phyloP scores from a whole-genome alignment of 2,797 vertebrate genomes.

The Neostethus bicornis region DNA sequence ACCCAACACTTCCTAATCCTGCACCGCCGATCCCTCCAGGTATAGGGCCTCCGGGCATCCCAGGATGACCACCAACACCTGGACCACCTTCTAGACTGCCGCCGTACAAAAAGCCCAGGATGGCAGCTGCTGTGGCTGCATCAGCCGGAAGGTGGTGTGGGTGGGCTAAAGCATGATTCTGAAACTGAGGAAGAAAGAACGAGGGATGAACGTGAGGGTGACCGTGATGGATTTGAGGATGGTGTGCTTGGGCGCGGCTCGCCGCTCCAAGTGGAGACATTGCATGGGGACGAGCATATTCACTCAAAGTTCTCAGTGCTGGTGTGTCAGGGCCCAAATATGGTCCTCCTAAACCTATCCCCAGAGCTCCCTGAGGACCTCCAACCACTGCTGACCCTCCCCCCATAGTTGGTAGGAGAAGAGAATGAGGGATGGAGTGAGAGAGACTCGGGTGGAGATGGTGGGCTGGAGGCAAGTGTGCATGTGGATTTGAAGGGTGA shows the following conservation, averaged over 20 bases:
- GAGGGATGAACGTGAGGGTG: conserved; percentile 81
- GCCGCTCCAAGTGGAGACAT: conserved; percentile 94
- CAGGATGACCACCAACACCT: conserved; percentile 69
- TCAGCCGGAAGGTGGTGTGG: conserved; percentile 81
- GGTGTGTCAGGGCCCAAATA: conserved; percentile 97
- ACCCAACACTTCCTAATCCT: conserved; percentile 85
- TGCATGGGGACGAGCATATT: conserved; percentile 95
- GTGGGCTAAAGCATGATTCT: conserved; percentile 78
- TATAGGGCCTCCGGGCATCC: conserved; percentile 71
- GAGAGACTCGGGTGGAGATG: conserved; percentile 78
- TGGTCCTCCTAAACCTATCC: conserved; percentile 91
- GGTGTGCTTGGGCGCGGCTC: conserved; percentile 82
- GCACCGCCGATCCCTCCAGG: conserved; percentile 76
- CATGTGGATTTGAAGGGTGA: conserved; percentile 75
- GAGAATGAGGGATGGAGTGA: conserved; percentile 80
- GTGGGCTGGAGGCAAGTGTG: conserved; percentile 76
- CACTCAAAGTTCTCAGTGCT: conserved; percentile 94
- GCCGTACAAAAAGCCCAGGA: conserved; percentile 93
- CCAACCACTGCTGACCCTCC: conserved; percentile 76
- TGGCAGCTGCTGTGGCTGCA: conserved; percentile 89
- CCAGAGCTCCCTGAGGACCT: conserved; percentile 74
- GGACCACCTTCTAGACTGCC: conserved; percentile 90
- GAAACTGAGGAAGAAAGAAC: conserved; percentile 83
- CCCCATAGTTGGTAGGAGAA: conserved; percentile 80
- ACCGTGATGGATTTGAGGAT: conserved; percentile 78